Evolutionary conservation across 37 sponge, comb jelly and placozoan genomes (phyloP).

Genomic region (Bolinopsis microptera): DNA sequence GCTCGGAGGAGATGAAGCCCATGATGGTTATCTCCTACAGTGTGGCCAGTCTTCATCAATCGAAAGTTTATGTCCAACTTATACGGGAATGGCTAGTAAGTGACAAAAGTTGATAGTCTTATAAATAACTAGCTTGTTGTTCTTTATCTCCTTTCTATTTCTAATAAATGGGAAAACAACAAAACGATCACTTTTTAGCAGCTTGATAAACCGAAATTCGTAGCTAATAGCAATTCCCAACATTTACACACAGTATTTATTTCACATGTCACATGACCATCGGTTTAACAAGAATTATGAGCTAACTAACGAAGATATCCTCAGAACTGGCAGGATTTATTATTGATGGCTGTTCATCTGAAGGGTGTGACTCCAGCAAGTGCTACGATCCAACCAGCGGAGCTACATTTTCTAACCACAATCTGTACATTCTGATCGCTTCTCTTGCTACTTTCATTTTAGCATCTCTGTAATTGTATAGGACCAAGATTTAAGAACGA

Average conservation of each 20-base stretch:
- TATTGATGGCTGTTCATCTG: neutral
- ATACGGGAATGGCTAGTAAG: neutral
- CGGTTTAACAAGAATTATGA: no score
- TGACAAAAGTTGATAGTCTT: no score
- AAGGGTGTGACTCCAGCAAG: neutral
- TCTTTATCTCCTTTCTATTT: no score
- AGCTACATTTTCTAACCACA: neutral
- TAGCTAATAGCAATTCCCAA: no score
- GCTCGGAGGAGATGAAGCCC: neutral
- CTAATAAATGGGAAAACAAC: no score
- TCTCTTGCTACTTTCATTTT: neutral
- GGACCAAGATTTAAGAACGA: no score
- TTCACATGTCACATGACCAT: no score
- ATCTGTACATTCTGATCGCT: neutral
- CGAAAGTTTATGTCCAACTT: neutral
- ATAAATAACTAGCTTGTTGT: no score
- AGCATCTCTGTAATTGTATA: neutral
- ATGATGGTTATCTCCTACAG: neutral
- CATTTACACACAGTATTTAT: no score
- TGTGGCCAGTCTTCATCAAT: neutral
- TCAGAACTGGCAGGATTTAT: neutral
- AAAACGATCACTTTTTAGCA: no score
- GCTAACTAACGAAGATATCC: no score
- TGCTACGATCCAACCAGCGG: neutral
- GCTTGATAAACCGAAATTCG: no score